These are phyloP conservation scores for Actinostola sp. DNA, from an alignment of 92 coral and sea anemone genomes.

Conservation along the genomic window DNA sequence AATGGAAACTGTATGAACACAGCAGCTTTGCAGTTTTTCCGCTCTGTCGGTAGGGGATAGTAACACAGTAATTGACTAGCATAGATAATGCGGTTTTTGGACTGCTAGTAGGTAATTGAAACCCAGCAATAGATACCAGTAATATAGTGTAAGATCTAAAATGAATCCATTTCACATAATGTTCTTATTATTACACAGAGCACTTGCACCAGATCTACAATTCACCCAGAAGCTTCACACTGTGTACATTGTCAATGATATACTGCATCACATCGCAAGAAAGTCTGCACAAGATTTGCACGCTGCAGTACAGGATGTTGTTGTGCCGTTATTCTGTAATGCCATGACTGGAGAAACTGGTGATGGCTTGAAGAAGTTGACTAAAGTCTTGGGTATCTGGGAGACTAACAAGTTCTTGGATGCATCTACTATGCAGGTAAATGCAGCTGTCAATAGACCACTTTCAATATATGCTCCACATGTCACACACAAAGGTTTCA, in stretches of 20 bases:
- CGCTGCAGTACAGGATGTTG: conserved; percentile 74
- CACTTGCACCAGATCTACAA: conserved; percentile 82
- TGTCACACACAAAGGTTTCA: no score
- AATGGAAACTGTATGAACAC: no score
- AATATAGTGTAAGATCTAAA: no score
- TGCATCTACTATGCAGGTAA: conserved; percentile 69
- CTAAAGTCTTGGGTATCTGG: conserved; percentile 90
- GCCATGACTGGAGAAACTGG: conserved; percentile 82
- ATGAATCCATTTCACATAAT: neutral
- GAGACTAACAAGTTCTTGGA: conserved; percentile 87
- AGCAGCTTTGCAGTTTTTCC: no score
- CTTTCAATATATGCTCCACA: no score
- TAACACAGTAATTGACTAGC: no score
- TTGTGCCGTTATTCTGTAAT: conserved; percentile 81
- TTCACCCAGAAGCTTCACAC: conserved; percentile 91
- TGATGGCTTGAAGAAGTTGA: conserved; percentile 83
- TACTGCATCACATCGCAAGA: conserved; percentile 83
- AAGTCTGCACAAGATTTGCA: conserved; percentile 78
- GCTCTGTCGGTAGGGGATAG: no score
- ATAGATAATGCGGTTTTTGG: no score
- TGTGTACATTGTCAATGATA: conserved; percentile 89
- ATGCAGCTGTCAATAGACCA: no score
- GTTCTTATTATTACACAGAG: conserved; percentile 41
- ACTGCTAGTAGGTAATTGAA: no score
- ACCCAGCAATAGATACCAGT: no score